These are phyloP conservation scores for Cynocephalus volans DNA, from an alignment of 2,113 vertebrate species.

Conservation along the genomic window DNA sequence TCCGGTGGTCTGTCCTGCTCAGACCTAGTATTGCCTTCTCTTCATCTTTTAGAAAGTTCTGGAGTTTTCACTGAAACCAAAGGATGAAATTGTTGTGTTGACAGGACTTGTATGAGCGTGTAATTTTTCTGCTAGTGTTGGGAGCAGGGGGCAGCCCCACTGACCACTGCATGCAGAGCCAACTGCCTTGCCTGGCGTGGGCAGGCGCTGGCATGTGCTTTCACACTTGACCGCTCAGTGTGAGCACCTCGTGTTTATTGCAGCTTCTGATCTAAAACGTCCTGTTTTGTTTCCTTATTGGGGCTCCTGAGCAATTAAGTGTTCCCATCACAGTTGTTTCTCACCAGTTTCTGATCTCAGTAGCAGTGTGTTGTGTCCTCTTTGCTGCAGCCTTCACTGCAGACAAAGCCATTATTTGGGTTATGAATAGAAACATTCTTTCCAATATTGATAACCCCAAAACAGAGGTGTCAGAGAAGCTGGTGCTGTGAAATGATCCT, in stretches of 20 bases:
- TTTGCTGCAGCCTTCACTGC: too few relatives aligned
- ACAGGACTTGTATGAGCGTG: neutral
- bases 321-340: neutral
- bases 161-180: neutral
- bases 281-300: neutral
- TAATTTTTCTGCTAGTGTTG: neutral
- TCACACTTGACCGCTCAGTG: too few relatives aligned
- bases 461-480: neutral
- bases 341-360: neutral
- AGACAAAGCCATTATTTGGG: neutral
- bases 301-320: neutral
- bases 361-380: neutral
- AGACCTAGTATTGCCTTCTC: neutral
- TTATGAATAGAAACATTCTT: neutral
- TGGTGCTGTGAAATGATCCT: neutral
- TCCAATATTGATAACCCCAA: neutral
- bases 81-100: neutral
- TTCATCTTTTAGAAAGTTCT: constrained; percentile 12
- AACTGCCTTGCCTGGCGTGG: fast-evolving
- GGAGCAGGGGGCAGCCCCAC: neutral
- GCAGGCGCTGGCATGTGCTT: neutral
- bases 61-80: neutral
- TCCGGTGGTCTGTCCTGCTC: neutral
- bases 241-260: neutral
- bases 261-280: neutral